These are phyloP conservation scores for Crocodylus rhombifer DNA, from an alignment of 2,797 vertebrate genomes.

Conservation along the genomic window DNA sequence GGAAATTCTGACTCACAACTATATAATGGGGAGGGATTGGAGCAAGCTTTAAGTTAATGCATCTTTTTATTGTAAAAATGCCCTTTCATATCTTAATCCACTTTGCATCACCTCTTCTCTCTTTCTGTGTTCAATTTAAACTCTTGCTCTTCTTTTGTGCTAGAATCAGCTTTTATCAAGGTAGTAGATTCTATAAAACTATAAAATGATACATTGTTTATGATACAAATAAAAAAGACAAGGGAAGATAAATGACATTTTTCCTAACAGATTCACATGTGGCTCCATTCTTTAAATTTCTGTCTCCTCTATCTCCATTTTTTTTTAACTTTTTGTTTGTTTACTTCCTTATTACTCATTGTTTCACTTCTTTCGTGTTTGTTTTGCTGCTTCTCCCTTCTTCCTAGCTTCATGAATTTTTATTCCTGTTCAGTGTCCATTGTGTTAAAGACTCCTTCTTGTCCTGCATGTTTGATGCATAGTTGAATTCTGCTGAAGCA, in stretches of 20 bases:
- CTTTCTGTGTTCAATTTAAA: neutral
- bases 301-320: neutral
- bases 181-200: neutral
- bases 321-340: neutral
- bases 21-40: neutral
- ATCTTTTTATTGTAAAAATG: neutral
- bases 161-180: neutral
- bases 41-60: neutral
- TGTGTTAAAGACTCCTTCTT: neutral
- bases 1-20: neutral
- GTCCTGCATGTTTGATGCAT: neutral
- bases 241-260: neutral
- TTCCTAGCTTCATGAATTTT: neutral
- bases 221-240: neutral
- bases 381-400: neutral
- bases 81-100: neutral
- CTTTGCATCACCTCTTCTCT: neutral
- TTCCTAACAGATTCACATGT: neutral
- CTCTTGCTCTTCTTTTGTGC: neutral
- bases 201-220: neutral
- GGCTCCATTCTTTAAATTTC: neutral
- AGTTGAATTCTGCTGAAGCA: neutral
- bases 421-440: neutral
- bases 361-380: constrained; percentile 1
- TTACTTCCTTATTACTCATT: neutral